Base-by-base conservation (phyloP, 2,797 vertebrate genomes). In the Acanthopagrus latus region DNA sequence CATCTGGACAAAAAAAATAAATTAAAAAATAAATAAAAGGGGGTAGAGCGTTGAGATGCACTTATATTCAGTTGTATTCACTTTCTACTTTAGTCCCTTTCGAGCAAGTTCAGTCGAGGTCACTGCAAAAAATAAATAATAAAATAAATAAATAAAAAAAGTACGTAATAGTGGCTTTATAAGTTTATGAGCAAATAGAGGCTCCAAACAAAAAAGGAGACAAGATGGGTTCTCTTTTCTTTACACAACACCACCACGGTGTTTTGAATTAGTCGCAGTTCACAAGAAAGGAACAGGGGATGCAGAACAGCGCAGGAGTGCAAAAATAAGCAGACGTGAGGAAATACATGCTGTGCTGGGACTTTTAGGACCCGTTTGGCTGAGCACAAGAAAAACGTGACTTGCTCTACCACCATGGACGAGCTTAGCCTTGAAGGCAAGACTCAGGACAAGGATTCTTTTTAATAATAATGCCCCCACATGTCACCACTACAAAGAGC, bases 1-100 rank as follows among this genome's bases (percentile, higher is more conserved):
- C 98, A 99, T 85, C 98, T 99, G 62, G 12, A 58, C 3, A 25
- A 27, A 68, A 77, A 1, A 56, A 6, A 54, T n/a, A 72, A 9
- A 47, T 0, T n/a, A n/a, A 25, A 27, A 68, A 77, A 1, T 25
- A 56, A 6, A 54, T n/a, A 72, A 9, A 47, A 1, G n/a, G 41
- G 44, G 17, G 16, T 0, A 47, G 1, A 21, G 25, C 0, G 64
- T 66, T 54, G 33, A 57, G 47, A 33, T 56, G 46, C 0, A 4
- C 33, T 60, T 16, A 21, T 13, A 51, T 4, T 7, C 3, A 47
- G 0, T 0, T 18, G 4, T 33, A 14, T 51, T 48, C 13, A 0
- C 16, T n/a, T 29, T 25, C n/a, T 20, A 14, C 5, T 8, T 33
- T 33, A 8, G 33, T 1, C 38, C 1, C 33, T n/a, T 2, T 23